These are phyloP conservation scores for Orthosia gothica DNA, from an alignment of 2,888 invertebrate species.

Conservation along the genomic window DNA sequence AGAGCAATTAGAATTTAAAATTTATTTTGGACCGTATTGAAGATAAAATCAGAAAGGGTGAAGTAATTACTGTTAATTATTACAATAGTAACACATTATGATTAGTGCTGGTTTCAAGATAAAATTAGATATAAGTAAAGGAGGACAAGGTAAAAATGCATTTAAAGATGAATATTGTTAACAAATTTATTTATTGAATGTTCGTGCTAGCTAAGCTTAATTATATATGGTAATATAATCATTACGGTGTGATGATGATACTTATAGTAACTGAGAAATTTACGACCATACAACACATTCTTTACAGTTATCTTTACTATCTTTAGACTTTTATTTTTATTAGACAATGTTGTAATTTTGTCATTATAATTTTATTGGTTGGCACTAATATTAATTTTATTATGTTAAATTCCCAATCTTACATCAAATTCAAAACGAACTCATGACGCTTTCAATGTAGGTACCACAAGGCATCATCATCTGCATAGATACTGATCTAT, in stretches of 20 bases:
- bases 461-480: not conserved
- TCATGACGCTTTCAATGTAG: not conserved
- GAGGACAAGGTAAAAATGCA: constrained; percentile 29
- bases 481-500: constrained; percentile 25
- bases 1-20: not conserved
- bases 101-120: not conserved
- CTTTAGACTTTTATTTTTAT: constrained; percentile 6
- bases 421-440: constrained; percentile 11
- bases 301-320: constrained; percentile 17
- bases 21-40: not conserved
- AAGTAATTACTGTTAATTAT: not conserved
- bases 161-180: not conserved
- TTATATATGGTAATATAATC: constrained; percentile 33
- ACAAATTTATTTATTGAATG: constrained; percentile 6
- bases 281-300: constrained; percentile 20
- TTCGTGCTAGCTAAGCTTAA: constrained; percentile 42
- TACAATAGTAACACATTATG: not conserved
- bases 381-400: constrained; percentile 46
- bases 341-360: constrained; percentile 3
- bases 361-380: constrained; percentile 34
- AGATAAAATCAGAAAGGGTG: not conserved
- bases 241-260: constrained; percentile 22
- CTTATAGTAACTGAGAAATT: constrained; percentile 23
- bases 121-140: constrained; percentile 4
- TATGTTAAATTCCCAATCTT: constrained; percentile 8